phyloP scores from a whole-genome alignment of 2,888 invertebrate genomes.

The Resseliella maxima region DNA sequence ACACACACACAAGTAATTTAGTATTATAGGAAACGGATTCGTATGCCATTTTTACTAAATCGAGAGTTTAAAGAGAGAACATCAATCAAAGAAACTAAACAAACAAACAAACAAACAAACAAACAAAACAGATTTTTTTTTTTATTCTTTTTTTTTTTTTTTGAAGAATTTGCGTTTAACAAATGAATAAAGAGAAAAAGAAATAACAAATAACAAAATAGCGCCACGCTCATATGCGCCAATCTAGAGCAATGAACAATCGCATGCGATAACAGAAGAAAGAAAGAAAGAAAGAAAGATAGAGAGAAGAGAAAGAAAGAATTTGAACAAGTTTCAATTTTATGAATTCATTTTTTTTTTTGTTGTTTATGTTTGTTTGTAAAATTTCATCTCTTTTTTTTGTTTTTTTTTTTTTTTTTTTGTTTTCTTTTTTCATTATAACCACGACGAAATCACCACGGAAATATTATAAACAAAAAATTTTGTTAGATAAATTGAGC shows the following conservation, averaged over 20 bases:
- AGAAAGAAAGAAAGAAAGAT: too few species aligned
- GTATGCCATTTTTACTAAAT: constrained; percentile 53
- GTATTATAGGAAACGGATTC: constrained; percentile 32
- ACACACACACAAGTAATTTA: background rate
- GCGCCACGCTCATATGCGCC: background rate
- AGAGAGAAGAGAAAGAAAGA: background rate
- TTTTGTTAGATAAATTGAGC: too few species aligned
- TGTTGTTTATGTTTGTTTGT: too few species aligned
- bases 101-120: background rate
- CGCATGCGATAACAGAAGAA: constrained; percentile 18
- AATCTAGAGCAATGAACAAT: background rate
- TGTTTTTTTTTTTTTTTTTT: too few species aligned
- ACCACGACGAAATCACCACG: too few species aligned
- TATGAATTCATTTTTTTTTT: too few species aligned
- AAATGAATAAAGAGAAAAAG: background rate
- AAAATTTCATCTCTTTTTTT: too few species aligned
- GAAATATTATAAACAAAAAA: too few species aligned
- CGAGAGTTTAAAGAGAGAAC: constrained; percentile 23
- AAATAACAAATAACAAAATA: background rate
- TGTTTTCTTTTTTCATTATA: too few species aligned
- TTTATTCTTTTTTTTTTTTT: too few species aligned
- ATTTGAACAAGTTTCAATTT: too few species aligned
- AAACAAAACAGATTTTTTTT: too few species aligned
- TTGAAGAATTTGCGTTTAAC: constrained; percentile 23
- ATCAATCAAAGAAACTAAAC: constrained; percentile 6